Evolutionary conservation across 2,113 vertebrate genomes (phyloP).

Genomic region (Alouatta palliata): DNA sequence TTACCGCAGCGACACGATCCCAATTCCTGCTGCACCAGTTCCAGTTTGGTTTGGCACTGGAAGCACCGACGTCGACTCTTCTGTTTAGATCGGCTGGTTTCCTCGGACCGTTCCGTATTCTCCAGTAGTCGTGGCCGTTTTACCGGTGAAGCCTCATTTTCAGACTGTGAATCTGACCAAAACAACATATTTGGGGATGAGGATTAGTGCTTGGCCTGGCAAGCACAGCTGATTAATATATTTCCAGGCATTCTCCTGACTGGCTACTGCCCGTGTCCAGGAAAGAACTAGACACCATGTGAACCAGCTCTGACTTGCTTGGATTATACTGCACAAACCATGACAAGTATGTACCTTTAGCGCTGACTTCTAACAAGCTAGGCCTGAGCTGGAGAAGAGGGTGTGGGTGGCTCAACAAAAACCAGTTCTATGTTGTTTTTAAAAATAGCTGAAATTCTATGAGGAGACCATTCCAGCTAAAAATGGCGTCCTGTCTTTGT

Average conservation of each 20-base stretch:
- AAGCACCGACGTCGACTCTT: constrained; percentile 97
- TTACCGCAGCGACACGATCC: constrained; percentile 98
- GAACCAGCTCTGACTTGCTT: not conserved
- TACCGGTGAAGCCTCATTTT: constrained; percentile 93
- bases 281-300: not conserved
- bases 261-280: not conserved
- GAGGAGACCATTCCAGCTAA: not conserved
- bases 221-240: not conserved
- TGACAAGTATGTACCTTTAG: not conserved
- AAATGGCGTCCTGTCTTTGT: not conserved
- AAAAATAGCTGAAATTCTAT: not conserved
- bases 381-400: not conserved
- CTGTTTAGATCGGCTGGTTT: constrained; percentile 93
- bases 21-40: constrained; percentile 98
- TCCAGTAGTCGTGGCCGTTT: constrained; percentile 93
- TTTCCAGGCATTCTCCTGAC: not conserved
- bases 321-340: not conserved
- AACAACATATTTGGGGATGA: constrained; percentile 79
- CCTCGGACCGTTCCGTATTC: constrained; percentile 85
- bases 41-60: constrained; percentile 99
- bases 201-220: constrained; percentile 64
- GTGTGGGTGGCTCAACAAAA: not conserved
- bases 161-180: constrained; percentile 93
- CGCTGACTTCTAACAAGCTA: not conserved
- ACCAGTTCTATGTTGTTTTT: not conserved